Evolutionary conservation across 2,797 vertebrate genomes (phyloP), one percentile per base, ranked within the genome.

Genomic region (Mallotus villosus): DNA sequence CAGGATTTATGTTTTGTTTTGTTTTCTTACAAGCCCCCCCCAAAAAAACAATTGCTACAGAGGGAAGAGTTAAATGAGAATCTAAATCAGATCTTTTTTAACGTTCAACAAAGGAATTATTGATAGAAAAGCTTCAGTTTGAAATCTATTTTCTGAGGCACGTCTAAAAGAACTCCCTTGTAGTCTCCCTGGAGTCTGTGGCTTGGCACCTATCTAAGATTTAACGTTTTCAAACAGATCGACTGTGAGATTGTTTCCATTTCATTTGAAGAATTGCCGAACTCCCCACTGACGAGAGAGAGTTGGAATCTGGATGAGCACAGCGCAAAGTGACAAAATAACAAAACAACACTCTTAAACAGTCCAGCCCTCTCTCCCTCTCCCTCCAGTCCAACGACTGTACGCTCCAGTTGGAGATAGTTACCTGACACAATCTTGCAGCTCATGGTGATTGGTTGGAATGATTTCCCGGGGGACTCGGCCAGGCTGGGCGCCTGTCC

Each of bases 341-440:
- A 4, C 7, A 24, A 37, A 68, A 63, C 21, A 63, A 63, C 8
- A 9, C 19, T 37, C 22, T 12, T 63, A 34, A 63, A 19, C 17
- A 65, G 22, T 22, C 34, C n/a, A 16, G 32, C n/a, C 9, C 2
- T 12, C 12, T 41, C 9, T 6, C 37, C 34, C 14, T n/a, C 37
- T 4, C 34, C 63, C 37, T 12, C 34, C 37, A 5, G 12, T 65
- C 24, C 24, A 27, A 17, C 24, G 9, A 2, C 8, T 37, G n/a
- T 29, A 46, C 32, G 61, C 7, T 22, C 58, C 21, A 22, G n/a
- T 34, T 9, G n/a, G 27, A 69, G 55, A 14, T 17, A 58, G 57
- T 59, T 93, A 99, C 98, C 98, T 93, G 98, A 99, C 83, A 99
- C 97, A 70, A 99, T 99, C 92, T 99, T 99, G 91, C 98, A 99